phyloP scores from a whole-genome alignment of 2,797 vertebrate species.

The Avahi laniger region DNA sequence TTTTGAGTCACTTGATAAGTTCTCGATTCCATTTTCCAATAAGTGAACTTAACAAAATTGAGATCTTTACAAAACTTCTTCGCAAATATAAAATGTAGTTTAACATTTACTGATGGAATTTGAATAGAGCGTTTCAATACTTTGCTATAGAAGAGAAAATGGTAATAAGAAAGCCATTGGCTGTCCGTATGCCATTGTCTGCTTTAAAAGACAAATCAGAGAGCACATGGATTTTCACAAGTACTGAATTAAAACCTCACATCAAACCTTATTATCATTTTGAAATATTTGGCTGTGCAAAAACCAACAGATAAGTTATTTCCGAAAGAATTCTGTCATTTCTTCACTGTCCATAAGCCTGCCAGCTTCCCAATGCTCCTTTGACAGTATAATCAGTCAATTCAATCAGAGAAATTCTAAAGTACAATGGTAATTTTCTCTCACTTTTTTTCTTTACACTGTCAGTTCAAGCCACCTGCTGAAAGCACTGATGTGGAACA shows the following conservation, averaged over 20 bases:
- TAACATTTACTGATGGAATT: slow-evolving; percentile 24
- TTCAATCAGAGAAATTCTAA: slow-evolving; percentile 91
- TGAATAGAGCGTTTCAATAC: slow-evolving; percentile 1
- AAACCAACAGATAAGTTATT: slow-evolving; percentile 76
- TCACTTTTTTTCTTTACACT: slow-evolving; percentile 85
- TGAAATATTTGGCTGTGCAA: slow-evolving; percentile 81
- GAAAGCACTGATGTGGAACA: slow-evolving; percentile 92
- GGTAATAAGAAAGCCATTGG: slow-evolving; percentile 36
- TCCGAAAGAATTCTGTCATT: slow-evolving; percentile 79
- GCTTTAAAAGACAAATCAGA: slow-evolving; percentile 67
- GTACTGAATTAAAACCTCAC: slow-evolving; percentile 78
- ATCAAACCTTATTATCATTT: slow-evolving; percentile 76
- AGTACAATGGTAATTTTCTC: slow-evolving; percentile 91
- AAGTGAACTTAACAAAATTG: slow-evolving; percentile 8
- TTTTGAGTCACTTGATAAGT: background rate
- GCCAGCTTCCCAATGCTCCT: slow-evolving; percentile 84
- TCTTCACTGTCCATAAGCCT: slow-evolving; percentile 79
- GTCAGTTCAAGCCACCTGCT: slow-evolving; percentile 92
- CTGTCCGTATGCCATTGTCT: slow-evolving; percentile 29
- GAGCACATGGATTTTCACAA: slow-evolving; percentile 70
- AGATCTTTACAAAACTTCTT: slow-evolving; percentile 11
- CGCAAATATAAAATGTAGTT: slow-evolving; percentile 30
- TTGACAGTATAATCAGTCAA: slow-evolving; percentile 90
- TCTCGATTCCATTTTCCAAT: background rate
- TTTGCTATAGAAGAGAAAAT: slow-evolving; percentile 35